Percentiles rank a stretch among this genome's conserved stretches.
These are phyloP conservation scores for Barypeithes pellucidus DNA, from an alignment of 2,888 invertebrate genomes.

Conservation along the genomic window DNA sequence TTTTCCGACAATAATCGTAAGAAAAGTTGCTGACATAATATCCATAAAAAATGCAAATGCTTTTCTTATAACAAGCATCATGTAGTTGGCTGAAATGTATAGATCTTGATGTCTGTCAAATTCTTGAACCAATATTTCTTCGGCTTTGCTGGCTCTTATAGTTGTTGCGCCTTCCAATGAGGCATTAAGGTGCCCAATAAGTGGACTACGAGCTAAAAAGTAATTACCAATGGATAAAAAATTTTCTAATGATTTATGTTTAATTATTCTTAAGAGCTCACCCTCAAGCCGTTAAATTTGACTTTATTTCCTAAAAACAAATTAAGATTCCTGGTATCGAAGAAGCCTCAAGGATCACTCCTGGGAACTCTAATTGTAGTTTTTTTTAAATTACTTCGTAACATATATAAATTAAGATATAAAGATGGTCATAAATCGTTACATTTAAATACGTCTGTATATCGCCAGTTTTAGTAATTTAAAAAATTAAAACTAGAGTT, in stretches of 20 bases:
- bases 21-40: conserved; percentile 60
- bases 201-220: conserved; percentile 67
- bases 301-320: too few relatives aligned
- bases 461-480: too few relatives aligned
- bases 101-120: conserved; percentile 66
- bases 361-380: too few relatives aligned
- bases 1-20: conserved; percentile 58
- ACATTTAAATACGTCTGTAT: too few relatives aligned
- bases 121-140: conserved; percentile 65
- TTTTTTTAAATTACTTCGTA: too few relatives aligned
- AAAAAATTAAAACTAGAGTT: too few relatives aligned
- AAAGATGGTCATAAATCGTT: too few relatives aligned
- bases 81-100: conserved; percentile 64
- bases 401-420: too few relatives aligned
- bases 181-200: conserved; percentile 67
- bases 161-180: conserved; percentile 68
- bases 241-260: not conserved
- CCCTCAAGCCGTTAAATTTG: too few relatives aligned
- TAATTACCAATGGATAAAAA: too few relatives aligned
- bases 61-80: conserved; percentile 67
- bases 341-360: too few relatives aligned
- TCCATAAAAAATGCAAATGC: conserved; percentile 67
- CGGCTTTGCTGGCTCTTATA: conserved; percentile 66
- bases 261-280: not conserved
- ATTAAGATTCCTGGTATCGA: too few relatives aligned